Evolutionary conservation across 64 coral and sea anemone species (phyloP).

Genomic region (Montipora capricornis): DNA sequence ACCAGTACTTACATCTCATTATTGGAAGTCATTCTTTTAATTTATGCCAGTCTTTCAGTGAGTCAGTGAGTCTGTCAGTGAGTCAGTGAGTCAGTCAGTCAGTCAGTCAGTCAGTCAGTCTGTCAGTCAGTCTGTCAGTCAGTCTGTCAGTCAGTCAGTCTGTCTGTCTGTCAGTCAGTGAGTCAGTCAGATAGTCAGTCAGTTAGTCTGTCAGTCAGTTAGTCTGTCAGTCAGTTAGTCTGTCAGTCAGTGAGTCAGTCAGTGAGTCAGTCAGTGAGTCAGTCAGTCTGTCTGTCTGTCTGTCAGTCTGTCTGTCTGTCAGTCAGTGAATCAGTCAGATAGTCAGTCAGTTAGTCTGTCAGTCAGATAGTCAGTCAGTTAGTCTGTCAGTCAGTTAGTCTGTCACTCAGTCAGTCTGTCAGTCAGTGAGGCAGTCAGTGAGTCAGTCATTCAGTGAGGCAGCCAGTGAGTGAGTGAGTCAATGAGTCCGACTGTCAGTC

Average conservation of each 20-base stretch:
- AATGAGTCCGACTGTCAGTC: not conserved
- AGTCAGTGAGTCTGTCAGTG: not conserved
- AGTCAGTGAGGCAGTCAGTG: not conserved
- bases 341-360: not conserved
- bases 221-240: not conserved
- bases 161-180: not conserved
- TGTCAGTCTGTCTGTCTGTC: not conserved
- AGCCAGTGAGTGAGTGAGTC: not conserved
- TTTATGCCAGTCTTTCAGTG: no score
- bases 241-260: not conserved
- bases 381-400: not conserved
- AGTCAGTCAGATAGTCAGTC: not conserved
- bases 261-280: not conserved
- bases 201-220: no score
- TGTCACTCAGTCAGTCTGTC: not conserved
- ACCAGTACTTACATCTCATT: no score
- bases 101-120: not conserved
- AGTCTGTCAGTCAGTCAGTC: not conserved
- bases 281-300: not conserved
- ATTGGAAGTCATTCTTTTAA: no score
- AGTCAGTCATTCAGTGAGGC: not conserved
- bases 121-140: not conserved
- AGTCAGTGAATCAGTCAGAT: not conserved
- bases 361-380: not conserved
- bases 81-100: not conserved